These are phyloP conservation scores for Enteromius anoplus DNA, from an alignment of 2,797 vertebrate species.

Conservation along the genomic window DNA sequence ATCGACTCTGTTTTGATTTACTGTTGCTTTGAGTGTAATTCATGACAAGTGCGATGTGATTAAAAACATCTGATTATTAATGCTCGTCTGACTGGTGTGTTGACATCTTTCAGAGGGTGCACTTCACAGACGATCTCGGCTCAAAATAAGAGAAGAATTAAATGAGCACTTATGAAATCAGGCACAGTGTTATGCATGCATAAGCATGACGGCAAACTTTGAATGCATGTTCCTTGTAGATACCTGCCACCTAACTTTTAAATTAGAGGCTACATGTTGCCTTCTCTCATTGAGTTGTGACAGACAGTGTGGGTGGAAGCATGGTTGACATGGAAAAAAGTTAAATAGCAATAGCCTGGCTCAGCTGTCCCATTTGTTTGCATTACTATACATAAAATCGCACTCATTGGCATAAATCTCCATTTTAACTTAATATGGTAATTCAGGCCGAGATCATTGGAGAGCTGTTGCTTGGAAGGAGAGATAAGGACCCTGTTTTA, in stretches of 20 bases:
- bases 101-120: slow-evolving; percentile 18
- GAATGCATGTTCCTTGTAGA: not conserved
- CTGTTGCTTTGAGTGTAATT: slow-evolving; percentile 17
- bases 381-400: slow-evolving; percentile 49
- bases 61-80: slow-evolving; percentile 22
- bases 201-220: not conserved
- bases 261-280: slow-evolving; percentile 23
- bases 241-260: not conserved
- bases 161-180: not conserved
- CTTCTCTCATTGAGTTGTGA: not conserved
- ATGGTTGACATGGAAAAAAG: slow-evolving; percentile 18
- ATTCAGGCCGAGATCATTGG: slow-evolving; percentile 22
- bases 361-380: slow-evolving; percentile 40
- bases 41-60: slow-evolving; percentile 28
- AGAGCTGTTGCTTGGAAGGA: not conserved
- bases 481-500: slow-evolving; percentile 34
- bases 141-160: slow-evolving; percentile 19
- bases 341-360: slow-evolving; percentile 16
- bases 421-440: slow-evolving; percentile 49
- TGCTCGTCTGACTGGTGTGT: not conserved
- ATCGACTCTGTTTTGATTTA: not conserved
- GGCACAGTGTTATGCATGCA: not conserved
- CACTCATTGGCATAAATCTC: slow-evolving; percentile 52
- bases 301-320: slow-evolving; percentile 21
- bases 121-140: slow-evolving; percentile 5